Evolutionary conservation across 2,888 invertebrate species (phyloP).

Genomic region (Brachyptera risi): DNA sequence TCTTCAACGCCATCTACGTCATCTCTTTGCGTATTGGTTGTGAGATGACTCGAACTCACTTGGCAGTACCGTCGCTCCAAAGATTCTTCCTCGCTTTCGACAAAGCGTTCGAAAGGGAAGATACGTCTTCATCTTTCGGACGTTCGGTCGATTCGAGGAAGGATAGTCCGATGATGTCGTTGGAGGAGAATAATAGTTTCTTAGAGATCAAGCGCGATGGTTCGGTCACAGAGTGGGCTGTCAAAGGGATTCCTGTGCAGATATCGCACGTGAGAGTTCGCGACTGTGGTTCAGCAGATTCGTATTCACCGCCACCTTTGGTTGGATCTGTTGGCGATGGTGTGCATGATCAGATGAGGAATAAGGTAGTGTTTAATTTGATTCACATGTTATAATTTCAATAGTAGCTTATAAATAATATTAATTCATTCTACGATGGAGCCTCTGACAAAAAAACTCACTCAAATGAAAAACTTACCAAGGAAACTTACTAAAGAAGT

Average conservation of each 20-base stretch:
- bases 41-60: conserved; percentile 70
- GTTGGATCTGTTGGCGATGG: conserved; percentile 28
- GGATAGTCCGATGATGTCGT: conserved; percentile 12
- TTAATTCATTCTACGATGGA: too few relatives aligned
- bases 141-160: conserved; percentile 34
- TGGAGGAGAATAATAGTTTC: conserved; percentile 45
- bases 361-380: conserved; percentile 19
- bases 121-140: conserved; percentile 41
- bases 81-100: conserved; percentile 80
- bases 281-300: conserved; percentile 54
- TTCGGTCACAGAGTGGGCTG: conserved; percentile 57
- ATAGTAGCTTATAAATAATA: too few relatives aligned
- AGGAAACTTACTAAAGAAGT: too few relatives aligned
- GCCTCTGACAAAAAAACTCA: too few relatives aligned
- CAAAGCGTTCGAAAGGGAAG: conserved; percentile 58
- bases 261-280: conserved; percentile 29
- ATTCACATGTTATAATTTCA: too few relatives aligned
- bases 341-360: conserved; percentile 15
- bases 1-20: conserved; percentile 76
- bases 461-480: too few relatives aligned
- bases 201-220: conserved; percentile 59
- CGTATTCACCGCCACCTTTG: conserved; percentile 54
- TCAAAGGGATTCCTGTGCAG: conserved; percentile 47
- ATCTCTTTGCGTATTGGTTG: conserved; percentile 71
- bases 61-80: conserved; percentile 65